These are phyloP conservation scores for Cyanoramphus novaezelandiae DNA, from an alignment of 2,113 vertebrate species.

Conservation along the genomic window DNA sequence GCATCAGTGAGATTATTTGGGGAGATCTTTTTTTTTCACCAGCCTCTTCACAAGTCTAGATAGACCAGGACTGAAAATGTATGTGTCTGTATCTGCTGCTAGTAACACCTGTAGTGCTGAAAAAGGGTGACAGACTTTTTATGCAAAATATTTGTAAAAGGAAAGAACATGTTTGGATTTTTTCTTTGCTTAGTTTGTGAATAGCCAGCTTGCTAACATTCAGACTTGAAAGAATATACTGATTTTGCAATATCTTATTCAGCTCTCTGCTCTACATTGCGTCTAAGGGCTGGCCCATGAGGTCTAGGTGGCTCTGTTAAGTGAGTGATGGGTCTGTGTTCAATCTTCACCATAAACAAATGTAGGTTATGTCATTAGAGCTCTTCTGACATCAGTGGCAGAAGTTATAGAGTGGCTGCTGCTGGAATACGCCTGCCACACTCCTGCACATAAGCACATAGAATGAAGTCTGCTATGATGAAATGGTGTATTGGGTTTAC, in stretches of 20 bases:
- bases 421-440: background rate
- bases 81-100: background rate
- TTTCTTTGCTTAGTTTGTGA: background rate
- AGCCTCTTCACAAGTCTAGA: background rate
- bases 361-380: background rate
- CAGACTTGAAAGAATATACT: background rate
- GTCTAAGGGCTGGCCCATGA: background rate
- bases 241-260: background rate
- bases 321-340: background rate
- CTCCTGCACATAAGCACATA: background rate
- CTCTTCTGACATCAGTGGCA: background rate
- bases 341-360: background rate
- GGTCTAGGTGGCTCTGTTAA: background rate
- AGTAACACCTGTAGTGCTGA: background rate
- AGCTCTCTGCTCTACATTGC: background rate
- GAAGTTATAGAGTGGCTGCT: background rate
- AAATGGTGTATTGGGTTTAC: background rate
- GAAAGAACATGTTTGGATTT: rapidly evolving
- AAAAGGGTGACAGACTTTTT: background rate
- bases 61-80: background rate
- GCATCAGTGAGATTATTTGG: background rate
- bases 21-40: background rate
- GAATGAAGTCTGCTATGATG: background rate
- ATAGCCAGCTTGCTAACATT: background rate
- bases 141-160: background rate